phyloP scores from a whole-genome alignment of 2,113 vertebrate species.

The Riparia riparia region DNA sequence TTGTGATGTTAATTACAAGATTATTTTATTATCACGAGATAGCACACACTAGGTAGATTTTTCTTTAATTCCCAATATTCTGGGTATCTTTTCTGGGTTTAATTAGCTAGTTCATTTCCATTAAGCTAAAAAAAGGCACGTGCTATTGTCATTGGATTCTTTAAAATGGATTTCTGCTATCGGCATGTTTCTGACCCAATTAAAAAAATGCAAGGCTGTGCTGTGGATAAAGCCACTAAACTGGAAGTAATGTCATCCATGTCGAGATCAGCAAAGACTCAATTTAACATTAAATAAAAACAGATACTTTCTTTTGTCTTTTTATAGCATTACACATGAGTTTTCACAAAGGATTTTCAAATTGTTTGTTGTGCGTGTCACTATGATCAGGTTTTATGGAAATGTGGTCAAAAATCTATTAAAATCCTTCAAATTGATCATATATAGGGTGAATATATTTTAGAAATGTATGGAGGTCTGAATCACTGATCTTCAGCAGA shows the following conservation, averaged over 20 bases:
- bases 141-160: slow-evolving; percentile 53
- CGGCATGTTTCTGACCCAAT: slow-evolving; percentile 70
- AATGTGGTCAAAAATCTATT: not conserved
- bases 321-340: not conserved
- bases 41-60: not conserved
- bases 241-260: slow-evolving; percentile 48
- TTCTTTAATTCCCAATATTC: slow-evolving; percentile 35
- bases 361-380: not conserved
- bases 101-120: slow-evolving; percentile 54
- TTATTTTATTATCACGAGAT: not conserved
- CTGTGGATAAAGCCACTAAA: slow-evolving; percentile 50
- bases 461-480: not conserved
- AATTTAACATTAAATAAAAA: not conserved
- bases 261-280: not conserved
- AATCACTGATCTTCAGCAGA: not conserved
- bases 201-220: slow-evolving; percentile 40
- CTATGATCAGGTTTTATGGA: not conserved
- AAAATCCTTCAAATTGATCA: not conserved
- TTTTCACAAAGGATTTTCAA: not conserved
- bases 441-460: not conserved
- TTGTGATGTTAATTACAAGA: not conserved
- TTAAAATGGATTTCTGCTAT: slow-evolving; percentile 72
- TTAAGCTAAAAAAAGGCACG: slow-evolving; percentile 44
- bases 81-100: slow-evolving; percentile 19
- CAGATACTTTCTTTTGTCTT: not conserved